A percentile compares a stretch with the other conserved stretches of the same genome.
These are phyloP conservation scores for Psilanteris sp. DNA, from an alignment of 1,140 invertebrate genomes.

Conservation along the genomic window DNA sequence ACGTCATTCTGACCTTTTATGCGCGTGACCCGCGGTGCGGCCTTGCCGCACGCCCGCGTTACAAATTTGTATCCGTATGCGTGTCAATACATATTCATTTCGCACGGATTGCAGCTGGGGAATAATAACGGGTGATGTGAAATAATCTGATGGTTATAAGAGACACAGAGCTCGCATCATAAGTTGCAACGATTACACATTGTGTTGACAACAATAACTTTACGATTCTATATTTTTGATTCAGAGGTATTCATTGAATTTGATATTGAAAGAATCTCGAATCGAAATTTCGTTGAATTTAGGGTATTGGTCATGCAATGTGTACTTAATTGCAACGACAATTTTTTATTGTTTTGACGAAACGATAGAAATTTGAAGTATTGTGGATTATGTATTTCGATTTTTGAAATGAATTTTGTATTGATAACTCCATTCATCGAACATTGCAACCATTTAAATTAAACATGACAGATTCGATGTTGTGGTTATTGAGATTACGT, in stretches of 20 bases:
- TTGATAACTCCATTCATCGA: constrained; percentile 29
- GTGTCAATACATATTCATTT: constrained; percentile 47
- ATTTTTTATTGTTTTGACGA: background rate
- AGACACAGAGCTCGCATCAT: constrained; percentile 19
- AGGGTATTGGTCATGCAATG: too few species aligned
- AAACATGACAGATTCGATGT: constrained; percentile 44
- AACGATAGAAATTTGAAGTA: background rate
- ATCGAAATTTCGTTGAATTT: background rate
- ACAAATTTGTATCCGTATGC: constrained; percentile 36
- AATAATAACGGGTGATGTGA: constrained; percentile 51
- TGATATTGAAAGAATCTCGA: background rate
- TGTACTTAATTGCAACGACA: background rate
- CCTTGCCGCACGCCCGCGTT: constrained; percentile 26
- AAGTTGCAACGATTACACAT: constrained; percentile 45
- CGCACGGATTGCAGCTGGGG: constrained; percentile 26
- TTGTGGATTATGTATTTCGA: constrained; percentile 1
- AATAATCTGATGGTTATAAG: constrained; percentile 48
- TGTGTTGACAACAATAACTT: constrained; percentile 24
- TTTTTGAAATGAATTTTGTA: constrained; percentile 20
- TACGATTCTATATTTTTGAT: constrained; percentile 23
- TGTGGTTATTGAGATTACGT: constrained; percentile 49
- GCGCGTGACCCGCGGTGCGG: constrained; percentile 44
- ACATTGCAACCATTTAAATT: constrained; percentile 32
- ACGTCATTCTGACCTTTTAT: constrained; percentile 52
- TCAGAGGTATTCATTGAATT: constrained; percentile 17